These are phyloP conservation scores for Laothoe populi DNA, from an alignment of 2,888 invertebrate species.

Conservation along the genomic window DNA sequence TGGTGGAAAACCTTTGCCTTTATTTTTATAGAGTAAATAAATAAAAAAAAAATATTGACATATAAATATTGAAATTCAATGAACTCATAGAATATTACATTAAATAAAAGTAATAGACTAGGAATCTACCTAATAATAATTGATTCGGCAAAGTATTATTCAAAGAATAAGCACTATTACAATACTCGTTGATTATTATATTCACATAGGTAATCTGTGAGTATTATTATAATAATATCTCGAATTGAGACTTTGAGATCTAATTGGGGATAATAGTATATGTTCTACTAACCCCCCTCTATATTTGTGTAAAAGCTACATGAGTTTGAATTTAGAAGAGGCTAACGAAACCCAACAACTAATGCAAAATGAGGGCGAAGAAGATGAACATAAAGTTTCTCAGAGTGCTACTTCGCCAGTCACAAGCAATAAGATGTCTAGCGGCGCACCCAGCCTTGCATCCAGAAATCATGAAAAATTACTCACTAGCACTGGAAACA, in stretches of 20 bases:
- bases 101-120: too few species aligned
- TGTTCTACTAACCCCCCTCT: not conserved
- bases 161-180: too few species aligned
- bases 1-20: too few species aligned
- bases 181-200: too few species aligned
- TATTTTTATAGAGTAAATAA: too few species aligned
- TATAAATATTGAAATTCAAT: too few species aligned
- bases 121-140: too few species aligned
- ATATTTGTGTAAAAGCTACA: conserved; percentile 34
- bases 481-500: conserved; percentile 68
- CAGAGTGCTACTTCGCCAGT: conserved; percentile 73
- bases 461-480: conserved; percentile 66
- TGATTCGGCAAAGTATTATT: too few species aligned
- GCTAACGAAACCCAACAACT: conserved; percentile 80
- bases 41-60: too few species aligned
- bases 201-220: too few species aligned
- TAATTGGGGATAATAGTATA: not conserved
- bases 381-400: conserved; percentile 70
- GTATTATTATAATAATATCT: too few species aligned
- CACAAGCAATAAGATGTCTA: conserved; percentile 76
- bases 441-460: conserved; percentile 72
- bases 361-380: conserved; percentile 80
- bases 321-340: conserved; percentile 79
- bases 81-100: too few species aligned
- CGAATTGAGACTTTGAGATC: not conserved